Base-by-base conservation (phyloP, 1,140 invertebrate genomes). In the Neuroterus valhalla region DNA sequence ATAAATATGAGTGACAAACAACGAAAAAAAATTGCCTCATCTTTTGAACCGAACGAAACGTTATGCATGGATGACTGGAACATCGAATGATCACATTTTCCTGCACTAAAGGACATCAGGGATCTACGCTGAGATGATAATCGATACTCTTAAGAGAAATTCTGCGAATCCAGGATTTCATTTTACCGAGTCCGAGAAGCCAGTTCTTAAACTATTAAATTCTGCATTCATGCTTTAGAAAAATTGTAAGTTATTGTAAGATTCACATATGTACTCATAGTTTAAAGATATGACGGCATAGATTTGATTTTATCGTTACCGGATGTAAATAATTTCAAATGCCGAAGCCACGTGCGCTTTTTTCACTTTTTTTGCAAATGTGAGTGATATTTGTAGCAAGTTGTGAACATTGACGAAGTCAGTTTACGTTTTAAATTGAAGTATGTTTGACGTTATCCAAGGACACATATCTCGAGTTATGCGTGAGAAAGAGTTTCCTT, bases 181-280 rank as follows among this genome's bases (percentile, higher is more conserved):
- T 50, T 21, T 19, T 19, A 50, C 17, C 48, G 17, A 50, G 21
- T 50, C 17, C 12, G n/a, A 19, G 48, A 50, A 50, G 3, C 12
- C 17, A 19, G 19, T 38, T 38, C 10, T 38, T 38, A 38, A 38
- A 38, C 31, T 38, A 8, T 8, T 38, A 38, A 38, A 38, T 48
- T 17, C 17, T 48, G 15, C 3, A n/a, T 19, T 48, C 17, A 19
- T 8, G 17, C 17, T 17, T 48, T 3, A 48, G n/a, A 10, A 10
- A 50, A 17, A 5, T 50, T 21, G 6, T 38, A 38, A 38, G 31
- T 38, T 50, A 21, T 17, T 50, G 19, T 8, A 31, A n/a, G 55
- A 62, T 38, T 31, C 14, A n/a, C 23, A 38, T 62, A n/a, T n/a
- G n/a, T n/a, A 62, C 26, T 62, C 55, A 62, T 62, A 62, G n/a